Base-by-base conservation (phyloP, 2,113 vertebrate genomes). In the Poeciliopsis retropinna region DNA sequence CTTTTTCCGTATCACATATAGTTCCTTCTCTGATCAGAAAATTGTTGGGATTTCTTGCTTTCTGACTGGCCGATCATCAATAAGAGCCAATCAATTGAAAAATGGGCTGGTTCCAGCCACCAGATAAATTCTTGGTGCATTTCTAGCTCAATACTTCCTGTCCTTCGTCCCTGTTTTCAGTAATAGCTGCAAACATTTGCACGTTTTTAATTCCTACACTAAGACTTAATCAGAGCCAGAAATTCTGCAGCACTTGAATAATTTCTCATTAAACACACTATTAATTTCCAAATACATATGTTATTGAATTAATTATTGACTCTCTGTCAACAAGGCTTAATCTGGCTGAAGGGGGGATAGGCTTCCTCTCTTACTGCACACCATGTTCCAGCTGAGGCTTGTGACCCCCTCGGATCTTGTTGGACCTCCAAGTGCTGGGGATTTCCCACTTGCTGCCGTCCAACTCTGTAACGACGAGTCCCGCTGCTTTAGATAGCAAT, bases 331-430 rank as follows among this genome's bases (percentile, higher is more conserved):
- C 86, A 83, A 75, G 76, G 39, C 62, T 76, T 76, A 41, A 39
- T 54, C 37, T 72, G 62, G 74, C 60, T 39, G 63, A 74, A 72
- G 78, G 17, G 65, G 25, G 11, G 28, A 54, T 69, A 6, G 0
- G 64, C 28, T 71, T 79, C 79, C 57, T 72, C 75, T 71, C 25
- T 60, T 17, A 74, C 69, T 61, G 69, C 82, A 77, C 67, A 72
- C 60, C 68, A 64, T 88, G 64, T 76, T 70, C 82, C 69, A 70
- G 87, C 78, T 67, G 62, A 67, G 39, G 79, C 85, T 76, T 78
- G 65, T 88, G 86, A 88, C 92, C 91, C 91, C 89, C 51, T 74
- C 39, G 70, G 81, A 65, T 80, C 80, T 76, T 69, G 74, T 81
- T 83, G 80, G 76, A 87, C 76, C 74, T 81, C 39, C 73, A 75